A percentile compares a stretch with the other conserved stretches of the same genome.
Conservation (phyloP, 2,797 vertebrate species). For the Anabas testudineus region DNA sequence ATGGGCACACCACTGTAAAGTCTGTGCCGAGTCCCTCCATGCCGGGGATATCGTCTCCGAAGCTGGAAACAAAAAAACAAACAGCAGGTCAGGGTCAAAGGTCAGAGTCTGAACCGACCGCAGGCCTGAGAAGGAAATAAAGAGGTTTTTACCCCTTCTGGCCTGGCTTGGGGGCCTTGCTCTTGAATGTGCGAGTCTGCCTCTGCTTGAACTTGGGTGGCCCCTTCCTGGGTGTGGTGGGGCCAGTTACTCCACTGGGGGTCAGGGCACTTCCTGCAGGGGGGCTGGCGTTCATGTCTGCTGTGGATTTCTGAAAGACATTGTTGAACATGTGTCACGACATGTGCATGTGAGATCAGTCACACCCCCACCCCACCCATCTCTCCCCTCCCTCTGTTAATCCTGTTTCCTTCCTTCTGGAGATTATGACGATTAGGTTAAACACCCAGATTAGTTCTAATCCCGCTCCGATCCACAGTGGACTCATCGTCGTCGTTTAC, state of each 20-base stretch:
- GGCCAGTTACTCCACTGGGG: slow-evolving; percentile 60
- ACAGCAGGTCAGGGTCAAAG: not conserved
- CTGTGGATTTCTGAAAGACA: slow-evolving; percentile 39
- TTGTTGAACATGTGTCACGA: not conserved
- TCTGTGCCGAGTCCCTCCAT: slow-evolving; percentile 96
- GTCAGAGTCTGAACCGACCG: not conserved
- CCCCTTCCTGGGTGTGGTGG: slow-evolving; percentile 87
- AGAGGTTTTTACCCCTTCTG: slow-evolving; percentile 81
- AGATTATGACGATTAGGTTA: slow-evolving; percentile 70
- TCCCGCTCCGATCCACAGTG: slow-evolving; percentile 52
- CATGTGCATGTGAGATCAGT: not conserved
- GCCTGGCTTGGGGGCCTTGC: slow-evolving; percentile 88
- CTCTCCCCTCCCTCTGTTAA: slow-evolving; percentile 44
- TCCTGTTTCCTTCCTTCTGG: slow-evolving; percentile 55
- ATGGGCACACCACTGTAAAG: slow-evolving; percentile 89
- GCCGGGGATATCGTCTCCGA: slow-evolving; percentile 97
- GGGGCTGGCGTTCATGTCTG: slow-evolving; percentile 79
- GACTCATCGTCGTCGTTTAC: slow-evolving; percentile 69
- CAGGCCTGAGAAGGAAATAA: not conserved
- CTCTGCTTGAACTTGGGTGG: slow-evolving; percentile 89
- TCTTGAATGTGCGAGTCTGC: slow-evolving; percentile 87
- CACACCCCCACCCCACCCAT: no score
- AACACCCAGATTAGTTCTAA: slow-evolving; percentile 74
- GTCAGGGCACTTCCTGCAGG: slow-evolving; percentile 85
- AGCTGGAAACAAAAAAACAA: slow-evolving; percentile 77